These are phyloP conservation scores for Pangasius larnaudii DNA, from an alignment of 2,797 vertebrate species.

Conservation along the genomic window DNA sequence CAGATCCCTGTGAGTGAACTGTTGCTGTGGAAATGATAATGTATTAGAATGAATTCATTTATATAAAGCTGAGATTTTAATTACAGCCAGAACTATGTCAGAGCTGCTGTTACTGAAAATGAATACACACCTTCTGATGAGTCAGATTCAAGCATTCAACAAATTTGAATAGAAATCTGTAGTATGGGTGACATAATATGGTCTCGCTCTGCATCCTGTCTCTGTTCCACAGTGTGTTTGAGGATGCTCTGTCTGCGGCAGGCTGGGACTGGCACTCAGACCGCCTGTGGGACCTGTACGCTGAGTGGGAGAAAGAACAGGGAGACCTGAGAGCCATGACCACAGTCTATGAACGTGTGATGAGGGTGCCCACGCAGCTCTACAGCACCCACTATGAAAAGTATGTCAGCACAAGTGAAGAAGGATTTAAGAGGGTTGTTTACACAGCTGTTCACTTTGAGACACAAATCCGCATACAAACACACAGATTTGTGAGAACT, in stretches of 20 bases:
- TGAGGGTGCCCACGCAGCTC: conserved; percentile 83
- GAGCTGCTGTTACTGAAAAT: background rate
- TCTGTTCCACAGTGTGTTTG: conserved; percentile 75
- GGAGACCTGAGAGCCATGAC: conserved; percentile 74
- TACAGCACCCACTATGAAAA: conserved; percentile 86
- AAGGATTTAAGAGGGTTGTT: conserved; percentile 60
- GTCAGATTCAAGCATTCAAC: too few relatives aligned
- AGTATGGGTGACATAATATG: background rate
- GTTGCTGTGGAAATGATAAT: background rate
- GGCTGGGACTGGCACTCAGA: conserved; percentile 88
- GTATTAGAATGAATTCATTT: background rate
- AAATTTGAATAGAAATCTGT: background rate
- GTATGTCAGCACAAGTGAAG: conserved; percentile 65
- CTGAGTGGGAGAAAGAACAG: conserved; percentile 85
- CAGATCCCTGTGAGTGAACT: background rate
- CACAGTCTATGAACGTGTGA: conserved; percentile 77
- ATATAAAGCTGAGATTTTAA: background rate
- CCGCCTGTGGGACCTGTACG: conserved; percentile 85
- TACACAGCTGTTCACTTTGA: conserved; percentile 41
- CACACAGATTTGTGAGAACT: conserved; percentile 55
- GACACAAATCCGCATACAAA: conserved; percentile 45
- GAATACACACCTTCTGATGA: background rate
- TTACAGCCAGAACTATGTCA: background rate
- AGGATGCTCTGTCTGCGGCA: conserved; percentile 75
- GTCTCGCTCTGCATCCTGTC: background rate